Percentiles rank a stretch among this genome's conserved stretches.
Conservation (phyloP, 2,113 vertebrate species). For the Albula goreensis region DNA sequence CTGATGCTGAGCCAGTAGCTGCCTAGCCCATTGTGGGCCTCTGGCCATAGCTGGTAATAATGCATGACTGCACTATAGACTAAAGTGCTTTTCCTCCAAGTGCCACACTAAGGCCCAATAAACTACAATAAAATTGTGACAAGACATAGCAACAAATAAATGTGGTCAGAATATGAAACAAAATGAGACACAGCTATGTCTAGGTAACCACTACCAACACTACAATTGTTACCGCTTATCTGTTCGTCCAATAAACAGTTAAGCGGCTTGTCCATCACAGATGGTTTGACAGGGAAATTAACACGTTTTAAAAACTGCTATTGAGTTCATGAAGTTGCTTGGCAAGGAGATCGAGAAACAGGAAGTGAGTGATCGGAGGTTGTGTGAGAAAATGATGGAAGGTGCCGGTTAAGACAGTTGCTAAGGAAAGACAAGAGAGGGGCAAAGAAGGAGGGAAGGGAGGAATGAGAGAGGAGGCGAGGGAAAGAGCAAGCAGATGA, state of each 20-base stretch:
- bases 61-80: background rate
- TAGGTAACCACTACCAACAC: background rate
- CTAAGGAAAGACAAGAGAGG: slow-evolving; percentile 28
- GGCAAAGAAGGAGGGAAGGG: background rate
- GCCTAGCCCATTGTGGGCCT: no score
- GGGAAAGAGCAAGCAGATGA: slow-evolving; percentile 62
- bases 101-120: background rate
- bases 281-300: background rate
- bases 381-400: background rate
- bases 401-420: background rate
- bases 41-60: background rate
- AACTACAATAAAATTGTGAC: background rate
- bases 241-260: background rate
- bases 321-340: background rate
- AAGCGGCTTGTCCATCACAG: background rate
- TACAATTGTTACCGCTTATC: background rate
- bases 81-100: no score
- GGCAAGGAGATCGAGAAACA: background rate
- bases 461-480: slow-evolving; percentile 46
- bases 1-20: no score
- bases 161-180: background rate
- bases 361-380: background rate
- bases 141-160: background rate
- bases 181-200: background rate
- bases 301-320: background rate